phyloP scores from a whole-genome alignment of 2,797 vertebrate genomes.

The Basileuterus tristriatus region DNA sequence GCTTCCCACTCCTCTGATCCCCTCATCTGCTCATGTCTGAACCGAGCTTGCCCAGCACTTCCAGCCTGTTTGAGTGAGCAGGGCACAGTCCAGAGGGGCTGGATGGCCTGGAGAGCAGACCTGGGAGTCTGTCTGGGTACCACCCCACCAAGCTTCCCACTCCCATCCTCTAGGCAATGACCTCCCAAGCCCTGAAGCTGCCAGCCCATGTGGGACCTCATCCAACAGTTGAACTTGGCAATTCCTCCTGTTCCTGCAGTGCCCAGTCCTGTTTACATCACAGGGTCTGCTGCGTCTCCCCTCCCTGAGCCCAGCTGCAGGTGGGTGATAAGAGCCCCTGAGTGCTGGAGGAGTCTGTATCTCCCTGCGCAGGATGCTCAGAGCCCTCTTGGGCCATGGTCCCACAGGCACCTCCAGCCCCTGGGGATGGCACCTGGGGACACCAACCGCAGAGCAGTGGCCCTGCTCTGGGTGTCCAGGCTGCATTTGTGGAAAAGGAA shows the following conservation, averaged over 20 bases:
- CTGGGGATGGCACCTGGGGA: not conserved
- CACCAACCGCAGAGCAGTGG: not conserved
- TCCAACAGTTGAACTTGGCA: not conserved
- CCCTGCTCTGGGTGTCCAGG: not conserved
- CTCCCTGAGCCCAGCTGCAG: not conserved
- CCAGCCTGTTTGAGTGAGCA: not conserved
- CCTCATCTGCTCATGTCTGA: not conserved
- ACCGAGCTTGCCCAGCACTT: not conserved
- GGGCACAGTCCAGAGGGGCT: not conserved
- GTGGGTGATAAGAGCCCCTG: not conserved
- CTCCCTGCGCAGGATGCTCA: not conserved
- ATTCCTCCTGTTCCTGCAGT: not conserved
- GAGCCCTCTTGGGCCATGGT: not conserved
- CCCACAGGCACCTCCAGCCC: not conserved
- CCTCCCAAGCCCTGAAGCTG: not conserved
- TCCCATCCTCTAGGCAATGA: not conserved
- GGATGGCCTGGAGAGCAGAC: not conserved
- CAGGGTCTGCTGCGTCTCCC: not conserved
- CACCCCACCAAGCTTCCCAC: not conserved
- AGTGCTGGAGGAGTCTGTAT: not conserved
- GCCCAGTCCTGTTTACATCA: not conserved
- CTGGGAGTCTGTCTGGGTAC: not conserved
- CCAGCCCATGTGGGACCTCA: fast-evolving
- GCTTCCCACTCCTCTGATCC: not conserved
- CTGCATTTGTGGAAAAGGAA: not conserved